A percentile compares a stretch with the other conserved stretches of the same genome.
These are phyloP conservation scores for Pandemis corylana DNA, from an alignment of 2,888 invertebrate species.

Conservation along the genomic window DNA sequence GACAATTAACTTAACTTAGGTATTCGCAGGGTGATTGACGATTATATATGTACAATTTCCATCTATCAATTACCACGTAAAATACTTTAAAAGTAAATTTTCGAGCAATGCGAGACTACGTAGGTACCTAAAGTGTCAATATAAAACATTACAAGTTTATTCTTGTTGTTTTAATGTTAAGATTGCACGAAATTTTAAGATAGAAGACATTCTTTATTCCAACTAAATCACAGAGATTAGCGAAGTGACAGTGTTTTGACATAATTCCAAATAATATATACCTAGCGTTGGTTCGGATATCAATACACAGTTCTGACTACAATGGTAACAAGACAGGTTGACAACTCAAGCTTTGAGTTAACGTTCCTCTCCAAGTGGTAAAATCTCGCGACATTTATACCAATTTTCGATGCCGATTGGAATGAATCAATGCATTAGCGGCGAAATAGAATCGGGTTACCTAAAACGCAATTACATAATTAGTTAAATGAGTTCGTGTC, in stretches of 20 bases:
- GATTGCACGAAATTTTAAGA: slow-evolving; percentile 53
- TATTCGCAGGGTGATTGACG: slow-evolving; percentile 42
- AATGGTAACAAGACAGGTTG: background rate
- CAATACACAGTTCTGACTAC: too few relatives aligned
- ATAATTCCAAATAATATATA: slow-evolving; percentile 59
- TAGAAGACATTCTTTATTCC: slow-evolving; percentile 46
- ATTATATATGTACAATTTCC: slow-evolving; percentile 36
- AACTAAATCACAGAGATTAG: slow-evolving; percentile 59
- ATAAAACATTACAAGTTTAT: background rate
- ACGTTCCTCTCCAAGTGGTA: background rate
- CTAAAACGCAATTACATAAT: slow-evolving; percentile 1
- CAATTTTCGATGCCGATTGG: background rate
- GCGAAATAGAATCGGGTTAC: background rate
- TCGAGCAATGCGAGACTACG: too few relatives aligned
- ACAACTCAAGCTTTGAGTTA: background rate
- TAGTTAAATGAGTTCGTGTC: background rate
- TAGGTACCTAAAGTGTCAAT: background rate
- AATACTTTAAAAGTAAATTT: background rate
- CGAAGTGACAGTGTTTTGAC: slow-evolving; percentile 62
- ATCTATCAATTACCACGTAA: too few relatives aligned
- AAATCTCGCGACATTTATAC: background rate
- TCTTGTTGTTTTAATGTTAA: slow-evolving; percentile 42
- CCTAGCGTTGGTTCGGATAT: slow-evolving; percentile 51
- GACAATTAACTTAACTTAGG: slow-evolving; percentile 54
- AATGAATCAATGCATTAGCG: background rate